phyloP scores from a whole-genome alignment of 2,888 invertebrate genomes.

The Falcaria lacertinaria region DNA sequence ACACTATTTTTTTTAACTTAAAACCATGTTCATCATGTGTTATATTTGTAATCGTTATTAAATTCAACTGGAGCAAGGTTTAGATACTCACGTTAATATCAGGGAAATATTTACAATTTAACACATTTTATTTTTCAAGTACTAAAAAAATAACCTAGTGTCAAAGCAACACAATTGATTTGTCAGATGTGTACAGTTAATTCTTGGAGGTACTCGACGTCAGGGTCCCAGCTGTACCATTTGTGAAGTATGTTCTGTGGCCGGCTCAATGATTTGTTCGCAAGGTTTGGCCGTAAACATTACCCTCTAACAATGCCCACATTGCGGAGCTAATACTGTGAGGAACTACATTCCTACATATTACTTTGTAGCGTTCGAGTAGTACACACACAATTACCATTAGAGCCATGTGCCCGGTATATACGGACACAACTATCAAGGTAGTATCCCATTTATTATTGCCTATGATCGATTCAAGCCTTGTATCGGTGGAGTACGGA shows the following conservation, averaged over 20 bases:
- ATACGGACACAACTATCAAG: not conserved
- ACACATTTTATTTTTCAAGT: too few relatives aligned
- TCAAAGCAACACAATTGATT: too few relatives aligned
- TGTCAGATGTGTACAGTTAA: too few relatives aligned
- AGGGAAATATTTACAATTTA: too few relatives aligned
- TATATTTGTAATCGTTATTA: too few relatives aligned
- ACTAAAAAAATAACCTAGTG: too few relatives aligned
- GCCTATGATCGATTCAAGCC: not conserved
- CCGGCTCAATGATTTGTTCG: slow-evolving; percentile 1
- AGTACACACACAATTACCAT: not conserved
- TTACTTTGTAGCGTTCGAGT: not conserved
- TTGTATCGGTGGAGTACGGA: not conserved
- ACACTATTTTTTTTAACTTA: too few relatives aligned
- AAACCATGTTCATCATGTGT: too few relatives aligned
- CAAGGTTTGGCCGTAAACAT: not conserved
- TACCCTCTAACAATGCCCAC: not conserved
- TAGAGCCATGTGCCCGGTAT: not conserved
- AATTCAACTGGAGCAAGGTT: too few relatives aligned
- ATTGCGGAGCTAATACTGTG: not conserved
- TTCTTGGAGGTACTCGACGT: too few relatives aligned
- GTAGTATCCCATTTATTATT: not conserved
- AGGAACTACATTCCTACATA: not conserved
- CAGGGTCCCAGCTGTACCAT: not conserved
- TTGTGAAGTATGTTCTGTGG: not conserved
- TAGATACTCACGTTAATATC: too few relatives aligned